Base-by-base conservation (phyloP, 2,888 invertebrate genomes). In the Oscheius onirici region DNA sequence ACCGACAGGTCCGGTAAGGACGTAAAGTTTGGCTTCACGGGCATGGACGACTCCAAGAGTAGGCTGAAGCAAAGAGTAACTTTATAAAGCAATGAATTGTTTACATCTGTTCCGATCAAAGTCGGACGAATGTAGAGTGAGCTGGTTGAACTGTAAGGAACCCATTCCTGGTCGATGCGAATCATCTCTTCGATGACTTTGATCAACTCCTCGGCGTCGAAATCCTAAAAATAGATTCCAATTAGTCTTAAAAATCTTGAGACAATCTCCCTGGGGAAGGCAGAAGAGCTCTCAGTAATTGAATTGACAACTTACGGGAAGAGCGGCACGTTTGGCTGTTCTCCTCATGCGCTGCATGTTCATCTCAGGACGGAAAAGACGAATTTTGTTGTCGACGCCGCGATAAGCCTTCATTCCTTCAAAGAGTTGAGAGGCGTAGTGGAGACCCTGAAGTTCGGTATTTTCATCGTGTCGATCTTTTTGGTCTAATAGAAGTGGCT, bases 331-430 rank as follows among this genome's bases (percentile, higher is more conserved):
- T 80, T 91, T 89, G 0, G 97, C 95, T 1, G 95, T 93, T 70
- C 91, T 88, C 86, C 93, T 93, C 94, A 99, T 94, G 80, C 99
- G 91, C 73, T 92, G 91, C 94, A 97, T 95, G 89, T 99, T 99
- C 88, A 95, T 90, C 68, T 95, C 93, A 0, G 97, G 97, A 63
- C 99, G 92, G 90, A 99, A 99, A 86, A 99, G 90, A 81, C 97
- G 91, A 80, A 99, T 93, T 89, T 92, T 93, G 71, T 93, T 94
- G 89, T 99, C 97, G 13, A 92, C 91, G 10, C 97, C 95, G 82
- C 95, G 91, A 89, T 94, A 99, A 0, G 96, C 97, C 90, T 99
- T 99, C 92, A 97, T 92, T 67, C 99, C 99, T 91, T 99, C 99
- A 88, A 99, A 99, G 77, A 97, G 90, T 95, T 97, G 87, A 51